Conservation (phyloP, 2,113 vertebrate genomes). For the Helogale parvula region DNA sequence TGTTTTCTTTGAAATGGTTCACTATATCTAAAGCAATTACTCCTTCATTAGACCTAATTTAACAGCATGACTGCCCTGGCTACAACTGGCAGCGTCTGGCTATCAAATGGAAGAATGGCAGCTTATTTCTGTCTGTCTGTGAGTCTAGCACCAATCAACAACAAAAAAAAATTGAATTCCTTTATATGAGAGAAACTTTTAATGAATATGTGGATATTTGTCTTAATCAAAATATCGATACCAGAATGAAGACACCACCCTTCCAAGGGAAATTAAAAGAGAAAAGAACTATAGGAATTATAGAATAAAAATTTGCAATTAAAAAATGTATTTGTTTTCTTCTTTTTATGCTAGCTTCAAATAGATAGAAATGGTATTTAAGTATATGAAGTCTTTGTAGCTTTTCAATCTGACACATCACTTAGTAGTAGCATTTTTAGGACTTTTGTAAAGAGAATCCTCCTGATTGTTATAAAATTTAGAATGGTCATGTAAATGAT, state of each 20-base stretch:
- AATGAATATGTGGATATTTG: slow-evolving; percentile 83
- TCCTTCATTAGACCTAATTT: slow-evolving; percentile 99
- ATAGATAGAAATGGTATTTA: slow-evolving; percentile 45
- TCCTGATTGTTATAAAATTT: not conserved
- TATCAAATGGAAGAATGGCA: slow-evolving; percentile 91
- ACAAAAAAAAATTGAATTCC: slow-evolving; percentile 85
- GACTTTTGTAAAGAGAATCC: slow-evolving; percentile 22
- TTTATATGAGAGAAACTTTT: slow-evolving; percentile 85
- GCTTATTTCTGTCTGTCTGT: slow-evolving; percentile 92
- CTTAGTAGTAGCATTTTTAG: not conserved
- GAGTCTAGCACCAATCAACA: slow-evolving; percentile 85
- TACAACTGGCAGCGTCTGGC: slow-evolving; percentile 94
- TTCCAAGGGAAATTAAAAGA: not conserved
- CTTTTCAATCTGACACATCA: slow-evolving; percentile 8
- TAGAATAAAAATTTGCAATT: slow-evolving; percentile 45
- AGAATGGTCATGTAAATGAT: not conserved
- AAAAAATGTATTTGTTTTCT: slow-evolving; percentile 22
- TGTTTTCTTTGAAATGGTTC: slow-evolving; percentile 99
- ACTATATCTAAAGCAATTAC: slow-evolving; percentile 99
- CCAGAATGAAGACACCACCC: not conserved
- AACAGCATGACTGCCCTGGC: slow-evolving; percentile 92
- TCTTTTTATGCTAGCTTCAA: slow-evolving; percentile 28
- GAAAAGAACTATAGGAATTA: slow-evolving; percentile 19
- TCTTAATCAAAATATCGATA: slow-evolving; percentile 77
- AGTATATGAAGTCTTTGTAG: not conserved